Percentiles rank a stretch among this genome's conserved stretches.
Evolutionary conservation across 2,797 vertebrate genomes (phyloP).

Genomic region (Paratrypauchen microcephalus): DNA sequence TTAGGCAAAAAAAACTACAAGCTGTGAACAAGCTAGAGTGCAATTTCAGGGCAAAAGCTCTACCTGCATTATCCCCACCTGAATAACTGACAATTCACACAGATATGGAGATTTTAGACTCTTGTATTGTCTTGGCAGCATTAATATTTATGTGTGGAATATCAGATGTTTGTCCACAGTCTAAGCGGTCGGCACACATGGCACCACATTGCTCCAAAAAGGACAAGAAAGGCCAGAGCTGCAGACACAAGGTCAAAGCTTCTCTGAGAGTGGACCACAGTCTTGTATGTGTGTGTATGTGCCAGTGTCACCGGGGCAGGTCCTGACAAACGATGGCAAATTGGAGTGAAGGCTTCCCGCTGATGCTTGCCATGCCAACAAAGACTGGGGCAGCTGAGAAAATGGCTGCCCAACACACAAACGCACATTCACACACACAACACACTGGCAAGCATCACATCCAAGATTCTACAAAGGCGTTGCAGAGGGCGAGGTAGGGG

Average conservation of each 20-base stretch:
- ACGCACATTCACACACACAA: conserved; percentile 34
- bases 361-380: conserved; percentile 71
- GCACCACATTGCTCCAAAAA: conserved; percentile 15
- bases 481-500: conserved; percentile 34
- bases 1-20: too few species aligned
- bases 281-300: conserved; percentile 29
- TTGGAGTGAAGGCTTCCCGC: conserved; percentile 81
- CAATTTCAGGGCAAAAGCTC: too few species aligned
- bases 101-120: background rate
- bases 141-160: background rate
- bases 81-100: background rate
- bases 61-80: too few species aligned
- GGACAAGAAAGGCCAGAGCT: conserved; percentile 20
- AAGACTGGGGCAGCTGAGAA: conserved; percentile 72
- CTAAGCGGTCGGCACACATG: conserved; percentile 25
- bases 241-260: conserved; percentile 41
- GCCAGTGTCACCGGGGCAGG: conserved; percentile 75
- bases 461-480: conserved; percentile 51
- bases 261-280: conserved; percentile 32
- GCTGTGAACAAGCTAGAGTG: too few species aligned
- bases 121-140: background rate
- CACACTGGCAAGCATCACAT: conserved; percentile 42
- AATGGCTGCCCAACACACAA: conserved; percentile 59
- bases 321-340: conserved; percentile 84
- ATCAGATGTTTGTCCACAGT: background rate